These are phyloP conservation scores for Alviniconcha strummeri DNA, from an alignment of 2,888 invertebrate genomes.

Conservation along the genomic window DNA sequence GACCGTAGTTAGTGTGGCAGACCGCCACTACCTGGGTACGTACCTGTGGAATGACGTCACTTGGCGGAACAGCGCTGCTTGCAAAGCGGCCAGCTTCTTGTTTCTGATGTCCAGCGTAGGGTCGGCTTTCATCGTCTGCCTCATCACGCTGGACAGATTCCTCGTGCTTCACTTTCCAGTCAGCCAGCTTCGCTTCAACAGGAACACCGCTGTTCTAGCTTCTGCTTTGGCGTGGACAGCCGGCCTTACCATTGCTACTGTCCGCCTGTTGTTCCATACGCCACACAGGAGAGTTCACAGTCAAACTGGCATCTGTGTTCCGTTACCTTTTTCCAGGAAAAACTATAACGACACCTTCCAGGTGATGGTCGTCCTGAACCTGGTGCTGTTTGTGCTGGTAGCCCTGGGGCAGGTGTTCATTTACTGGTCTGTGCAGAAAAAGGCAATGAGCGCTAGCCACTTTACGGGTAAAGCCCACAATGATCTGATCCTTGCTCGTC, in stretches of 20 bases:
- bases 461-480: background rate
- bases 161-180: slow-evolving; percentile 78
- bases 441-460: background rate
- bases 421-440: slow-evolving; percentile 52
- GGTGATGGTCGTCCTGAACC: slow-evolving; percentile 67
- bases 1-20: slow-evolving; percentile 34
- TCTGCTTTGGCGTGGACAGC: slow-evolving; percentile 56
- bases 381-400: slow-evolving; percentile 63
- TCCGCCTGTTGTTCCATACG: slow-evolving; percentile 60
- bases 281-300: slow-evolving; percentile 57
- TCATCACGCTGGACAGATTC: slow-evolving; percentile 72
- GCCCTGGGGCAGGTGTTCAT: slow-evolving; percentile 65
- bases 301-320: slow-evolving; percentile 66
- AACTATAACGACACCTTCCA: slow-evolving; percentile 49
- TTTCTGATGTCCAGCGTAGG: slow-evolving; percentile 34
- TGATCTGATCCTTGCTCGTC: background rate
- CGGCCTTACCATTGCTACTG: slow-evolving; percentile 54
- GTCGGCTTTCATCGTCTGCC: slow-evolving; percentile 34
- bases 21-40: slow-evolving; percentile 27
- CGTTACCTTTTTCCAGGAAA: slow-evolving; percentile 68
- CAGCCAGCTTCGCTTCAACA: slow-evolving; percentile 54
- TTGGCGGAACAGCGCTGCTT: slow-evolving; percentile 28
- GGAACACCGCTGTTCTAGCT: slow-evolving; percentile 48
- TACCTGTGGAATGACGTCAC: slow-evolving; percentile 32
- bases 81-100: slow-evolving; percentile 34